A percentile compares a stretch with the other conserved stretches of the same genome.
Evolutionary conservation across 1,140 invertebrate genomes (phyloP).

Genomic region (Littorina saxatilis): DNA sequence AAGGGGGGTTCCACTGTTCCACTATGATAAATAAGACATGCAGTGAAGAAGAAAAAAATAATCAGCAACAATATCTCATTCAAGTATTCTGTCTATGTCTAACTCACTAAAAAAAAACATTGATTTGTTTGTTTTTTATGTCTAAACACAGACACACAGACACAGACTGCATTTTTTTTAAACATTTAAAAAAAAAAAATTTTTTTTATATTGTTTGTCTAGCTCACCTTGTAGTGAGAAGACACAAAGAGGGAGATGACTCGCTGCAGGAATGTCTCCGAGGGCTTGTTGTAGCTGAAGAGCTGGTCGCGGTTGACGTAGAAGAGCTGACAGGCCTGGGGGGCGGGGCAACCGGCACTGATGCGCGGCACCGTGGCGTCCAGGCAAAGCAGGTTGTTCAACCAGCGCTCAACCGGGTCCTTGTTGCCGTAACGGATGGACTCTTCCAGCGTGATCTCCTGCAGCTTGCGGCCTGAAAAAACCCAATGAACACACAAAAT

Average conservation of each 20-base stretch:
- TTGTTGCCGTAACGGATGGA: slow-evolving; percentile 95
- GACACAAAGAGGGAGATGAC: slow-evolving; percentile 96
- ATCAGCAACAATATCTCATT: background rate
- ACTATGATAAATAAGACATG: background rate
- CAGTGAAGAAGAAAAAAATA: background rate
- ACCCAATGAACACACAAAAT: background rate
- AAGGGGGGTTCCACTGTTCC: too few relatives aligned
- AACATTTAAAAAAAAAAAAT: background rate
- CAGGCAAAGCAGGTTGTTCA: slow-evolving; percentile 93
- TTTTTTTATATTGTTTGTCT: too few relatives aligned
- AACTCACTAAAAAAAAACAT: too few relatives aligned
- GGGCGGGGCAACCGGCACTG: slow-evolving; percentile 89
- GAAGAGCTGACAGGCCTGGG: slow-evolving; percentile 91
- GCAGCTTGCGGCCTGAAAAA: slow-evolving; percentile 73
- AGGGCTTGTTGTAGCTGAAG: slow-evolving; percentile 97
- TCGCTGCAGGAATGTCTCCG: slow-evolving; percentile 94
- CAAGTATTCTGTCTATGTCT: too few relatives aligned
- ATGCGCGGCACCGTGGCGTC: slow-evolving; percentile 81
- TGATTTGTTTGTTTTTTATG: too few relatives aligned
- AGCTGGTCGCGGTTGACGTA: slow-evolving; percentile 90
- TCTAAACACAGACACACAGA: too few relatives aligned
- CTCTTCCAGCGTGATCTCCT: slow-evolving; percentile 84
- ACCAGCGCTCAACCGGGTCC: slow-evolving; percentile 94
- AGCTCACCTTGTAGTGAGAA: slow-evolving; percentile 93
- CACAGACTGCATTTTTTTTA: too few relatives aligned